Conservation (phyloP, 2,888 invertebrate species). For the Rutpela maculata region DNA sequence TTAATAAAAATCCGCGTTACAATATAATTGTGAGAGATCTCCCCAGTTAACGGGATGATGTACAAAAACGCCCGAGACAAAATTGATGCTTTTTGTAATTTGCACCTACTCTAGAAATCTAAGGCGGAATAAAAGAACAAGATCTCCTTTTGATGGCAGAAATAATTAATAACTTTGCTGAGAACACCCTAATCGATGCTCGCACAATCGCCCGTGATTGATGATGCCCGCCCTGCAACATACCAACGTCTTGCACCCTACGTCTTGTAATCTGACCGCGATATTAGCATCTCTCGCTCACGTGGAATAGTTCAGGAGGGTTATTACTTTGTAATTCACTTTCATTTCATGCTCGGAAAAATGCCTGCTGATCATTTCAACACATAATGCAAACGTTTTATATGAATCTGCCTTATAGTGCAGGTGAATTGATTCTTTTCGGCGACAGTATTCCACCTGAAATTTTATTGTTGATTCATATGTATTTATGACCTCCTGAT, state of each 20-base stretch:
- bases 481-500: no score
- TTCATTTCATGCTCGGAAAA: not conserved
- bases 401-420: no score
- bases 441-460: no score
- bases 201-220: conserved; percentile 70
- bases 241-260: conserved; percentile 23
- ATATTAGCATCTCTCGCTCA: conserved; percentile 37
- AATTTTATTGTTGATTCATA: no score
- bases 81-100: conserved; percentile 67
- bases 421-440: no score
- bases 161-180: conserved; percentile 71
- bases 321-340: conserved; percentile 4
- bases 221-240: conserved; percentile 62
- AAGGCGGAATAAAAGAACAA: conserved; percentile 61
- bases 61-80: conserved; percentile 62
- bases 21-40: conserved; percentile 40
- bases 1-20: conserved; percentile 39
- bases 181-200: conserved; percentile 70
- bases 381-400: not conserved
- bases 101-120: conserved; percentile 66
- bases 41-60: conserved; percentile 52
- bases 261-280: conserved; percentile 35
- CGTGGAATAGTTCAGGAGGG: not conserved
- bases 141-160: conserved; percentile 67
- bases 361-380: not conserved